These are phyloP conservation scores for Patella caerulea DNA, from an alignment of 2,888 invertebrate genomes.

Conservation along the genomic window DNA sequence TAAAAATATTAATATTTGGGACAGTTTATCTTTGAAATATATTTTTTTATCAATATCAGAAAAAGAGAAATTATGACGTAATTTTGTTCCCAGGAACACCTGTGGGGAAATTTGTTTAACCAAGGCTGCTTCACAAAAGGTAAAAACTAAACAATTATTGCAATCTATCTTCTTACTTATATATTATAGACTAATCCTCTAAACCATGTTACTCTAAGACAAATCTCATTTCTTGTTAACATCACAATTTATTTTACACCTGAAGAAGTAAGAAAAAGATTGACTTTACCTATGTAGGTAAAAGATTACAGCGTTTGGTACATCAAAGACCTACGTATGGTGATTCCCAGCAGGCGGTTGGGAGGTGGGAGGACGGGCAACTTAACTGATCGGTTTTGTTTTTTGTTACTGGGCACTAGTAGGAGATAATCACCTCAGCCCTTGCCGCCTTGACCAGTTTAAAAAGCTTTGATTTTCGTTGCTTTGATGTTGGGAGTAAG, in stretches of 20 bases:
- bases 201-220: too few relatives aligned
- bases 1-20: too few relatives aligned
- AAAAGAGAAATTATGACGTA: too few relatives aligned
- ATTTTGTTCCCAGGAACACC: too few relatives aligned
- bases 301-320: background rate
- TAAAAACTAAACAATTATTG: too few relatives aligned
- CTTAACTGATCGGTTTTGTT: background rate
- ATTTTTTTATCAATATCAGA: too few relatives aligned
- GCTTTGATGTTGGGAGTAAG: background rate
- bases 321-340: background rate
- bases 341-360: background rate
- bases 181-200: too few relatives aligned
- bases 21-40: too few relatives aligned
- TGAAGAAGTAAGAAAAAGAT: background rate
- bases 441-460: background rate
- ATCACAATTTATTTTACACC: conserved; percentile 11
- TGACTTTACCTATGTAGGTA: conserved; percentile 2
- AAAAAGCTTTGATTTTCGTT: conserved; percentile 7
- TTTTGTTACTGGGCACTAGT: background rate
- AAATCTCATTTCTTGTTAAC: conserved; percentile 5
- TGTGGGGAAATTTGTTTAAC: too few relatives aligned
- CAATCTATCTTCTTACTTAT: too few relatives aligned
- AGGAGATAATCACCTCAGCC: background rate
- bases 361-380: background rate
- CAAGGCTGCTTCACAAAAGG: too few relatives aligned